Percentiles rank a stretch among this genome's conserved stretches.
Evolutionary conservation across 2,113 vertebrate genomes (phyloP).

Genomic region (Rhinichthys klamathensis): DNA sequence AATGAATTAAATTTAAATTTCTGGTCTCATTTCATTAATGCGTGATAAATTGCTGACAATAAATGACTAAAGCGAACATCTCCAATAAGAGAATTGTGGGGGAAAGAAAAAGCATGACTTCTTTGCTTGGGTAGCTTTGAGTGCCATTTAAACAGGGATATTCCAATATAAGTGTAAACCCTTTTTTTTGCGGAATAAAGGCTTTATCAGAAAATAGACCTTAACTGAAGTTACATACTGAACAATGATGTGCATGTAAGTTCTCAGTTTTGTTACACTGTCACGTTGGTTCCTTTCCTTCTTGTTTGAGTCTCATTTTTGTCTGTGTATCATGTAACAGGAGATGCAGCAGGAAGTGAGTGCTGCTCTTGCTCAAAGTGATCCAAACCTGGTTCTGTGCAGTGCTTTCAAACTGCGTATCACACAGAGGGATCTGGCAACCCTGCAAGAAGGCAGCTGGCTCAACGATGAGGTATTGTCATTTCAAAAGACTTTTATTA

Average conservation of each 20-base stretch:
- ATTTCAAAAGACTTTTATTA: not conserved
- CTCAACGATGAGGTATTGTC: constrained; percentile 87
- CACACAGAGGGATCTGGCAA: constrained; percentile 86
- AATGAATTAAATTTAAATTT: too few species aligned
- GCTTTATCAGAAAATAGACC: not conserved
- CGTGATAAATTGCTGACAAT: too few species aligned
- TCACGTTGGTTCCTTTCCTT: not conserved
- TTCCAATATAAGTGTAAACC: not conserved
- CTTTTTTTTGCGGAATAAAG: not conserved
- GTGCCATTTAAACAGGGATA: not conserved
- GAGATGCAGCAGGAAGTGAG: constrained; percentile 85
- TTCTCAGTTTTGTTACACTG: not conserved
- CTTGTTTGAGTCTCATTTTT: not conserved
- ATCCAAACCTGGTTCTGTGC: constrained; percentile 82
- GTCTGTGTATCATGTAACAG: constrained; percentile 65
- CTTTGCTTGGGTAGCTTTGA: not conserved
- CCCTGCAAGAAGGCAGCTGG: constrained; percentile 83
- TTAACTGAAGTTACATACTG: too few species aligned
- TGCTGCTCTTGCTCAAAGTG: constrained; percentile 75
- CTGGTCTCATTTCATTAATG: too few species aligned
- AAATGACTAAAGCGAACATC: not conserved
- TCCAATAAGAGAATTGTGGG: not conserved
- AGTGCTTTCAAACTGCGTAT: constrained; percentile 87
- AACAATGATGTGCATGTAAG: not conserved
- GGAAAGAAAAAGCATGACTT: not conserved